Evolutionary conservation across 2,888 invertebrate genomes (phyloP).

Genomic region (Hetaerina titia): DNA sequence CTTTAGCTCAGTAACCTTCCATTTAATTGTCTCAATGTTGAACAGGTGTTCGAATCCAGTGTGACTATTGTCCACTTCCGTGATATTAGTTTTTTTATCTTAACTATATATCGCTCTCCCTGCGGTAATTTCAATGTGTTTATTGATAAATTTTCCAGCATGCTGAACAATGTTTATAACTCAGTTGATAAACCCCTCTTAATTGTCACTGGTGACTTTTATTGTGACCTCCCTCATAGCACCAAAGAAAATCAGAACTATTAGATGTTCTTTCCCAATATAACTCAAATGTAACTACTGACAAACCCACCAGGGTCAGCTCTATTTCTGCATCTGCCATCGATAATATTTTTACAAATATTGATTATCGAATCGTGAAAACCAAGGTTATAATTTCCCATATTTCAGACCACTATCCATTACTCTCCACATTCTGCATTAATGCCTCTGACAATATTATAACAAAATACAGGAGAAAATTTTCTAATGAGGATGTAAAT

Average conservation of each 20-base stretch:
- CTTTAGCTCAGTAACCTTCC: neutral
- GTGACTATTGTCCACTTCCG: neutral
- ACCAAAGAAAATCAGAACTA: neutral
- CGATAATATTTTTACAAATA: no score
- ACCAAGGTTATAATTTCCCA: no score
- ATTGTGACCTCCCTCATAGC: slow-evolving; percentile 24
- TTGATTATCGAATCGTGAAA: no score
- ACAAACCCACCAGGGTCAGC: slow-evolving; percentile 13
- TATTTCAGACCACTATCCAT: no score
- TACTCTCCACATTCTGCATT: no score
- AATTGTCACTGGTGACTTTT: slow-evolving; percentile 29
- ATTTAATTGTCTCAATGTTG: neutral
- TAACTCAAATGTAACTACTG: neutral
- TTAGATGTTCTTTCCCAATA: neutral
- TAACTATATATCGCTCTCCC: neutral
- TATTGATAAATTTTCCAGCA: slow-evolving; percentile 25
- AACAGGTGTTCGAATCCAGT: slow-evolving; percentile 1
- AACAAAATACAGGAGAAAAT: neutral
- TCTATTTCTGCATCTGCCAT: no score
- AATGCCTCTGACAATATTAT: neutral
- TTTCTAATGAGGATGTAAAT: neutral
- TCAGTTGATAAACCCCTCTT: neutral
- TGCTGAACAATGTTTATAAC: slow-evolving; percentile 61
- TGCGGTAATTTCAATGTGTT: slow-evolving; percentile 24
- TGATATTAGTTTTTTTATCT: neutral